phyloP scores from a whole-genome alignment of 1,140 invertebrate species.

The Neodiprion fabricii region DNA sequence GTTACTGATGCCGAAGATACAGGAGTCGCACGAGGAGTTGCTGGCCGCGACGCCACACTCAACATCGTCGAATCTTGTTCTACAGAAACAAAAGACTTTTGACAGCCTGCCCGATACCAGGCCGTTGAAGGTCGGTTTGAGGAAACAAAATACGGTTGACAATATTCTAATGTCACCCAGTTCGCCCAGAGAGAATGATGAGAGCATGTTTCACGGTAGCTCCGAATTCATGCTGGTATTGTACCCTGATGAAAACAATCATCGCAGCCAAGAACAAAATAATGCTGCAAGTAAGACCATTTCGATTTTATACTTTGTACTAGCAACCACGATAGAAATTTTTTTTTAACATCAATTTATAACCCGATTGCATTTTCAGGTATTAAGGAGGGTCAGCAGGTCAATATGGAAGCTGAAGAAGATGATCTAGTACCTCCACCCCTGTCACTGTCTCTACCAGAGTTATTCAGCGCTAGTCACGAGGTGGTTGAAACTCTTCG shows the following conservation, averaged over 20 bases:
- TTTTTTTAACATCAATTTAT: background rate
- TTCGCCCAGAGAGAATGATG: conserved; percentile 31
- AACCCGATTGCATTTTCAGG: background rate
- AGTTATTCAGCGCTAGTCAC: conserved; percentile 66
- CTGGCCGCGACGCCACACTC: background rate
- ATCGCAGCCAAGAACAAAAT: background rate
- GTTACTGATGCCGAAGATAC: conserved; percentile 26
- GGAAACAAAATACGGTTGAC: conserved; percentile 11
- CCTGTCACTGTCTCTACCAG: conserved; percentile 80
- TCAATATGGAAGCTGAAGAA: conserved; percentile 31
- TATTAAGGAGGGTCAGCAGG: conserved; percentile 15
- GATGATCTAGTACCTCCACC: conserved; percentile 74
- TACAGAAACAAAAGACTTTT: conserved; percentile 11
- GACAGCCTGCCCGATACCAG: background rate
- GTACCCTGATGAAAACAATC: conserved; percentile 63
- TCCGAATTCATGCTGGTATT: conserved; percentile 84
- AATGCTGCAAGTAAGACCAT: conserved; percentile 14
- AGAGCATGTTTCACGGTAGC: conserved; percentile 61
- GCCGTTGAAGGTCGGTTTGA: background rate
- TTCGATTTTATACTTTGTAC: background rate
- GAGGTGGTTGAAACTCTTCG: conserved; percentile 61
- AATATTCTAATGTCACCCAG: conserved; percentile 8
- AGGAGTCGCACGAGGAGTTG: conserved; percentile 23
- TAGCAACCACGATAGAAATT: background rate
- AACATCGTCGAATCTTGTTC: background rate